Conservation (phyloP, 2,113 vertebrate species). For the Steatornis caripensis region DNA sequence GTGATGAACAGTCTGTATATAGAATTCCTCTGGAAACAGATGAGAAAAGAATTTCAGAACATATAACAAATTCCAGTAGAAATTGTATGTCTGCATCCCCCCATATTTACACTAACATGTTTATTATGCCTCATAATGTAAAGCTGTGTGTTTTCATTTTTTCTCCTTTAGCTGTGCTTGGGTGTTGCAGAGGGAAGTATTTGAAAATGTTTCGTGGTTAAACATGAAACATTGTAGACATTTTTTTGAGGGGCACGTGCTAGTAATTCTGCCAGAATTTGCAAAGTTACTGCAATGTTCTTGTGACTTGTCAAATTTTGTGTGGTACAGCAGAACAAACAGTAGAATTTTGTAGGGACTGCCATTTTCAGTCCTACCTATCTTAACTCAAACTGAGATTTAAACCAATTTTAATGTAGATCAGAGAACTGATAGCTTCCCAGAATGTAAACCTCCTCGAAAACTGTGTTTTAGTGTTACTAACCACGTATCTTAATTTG, state of each 20-base stretch:
- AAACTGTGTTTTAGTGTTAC: background rate
- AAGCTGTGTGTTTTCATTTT: background rate
- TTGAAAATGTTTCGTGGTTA: background rate
- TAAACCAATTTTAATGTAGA: background rate
- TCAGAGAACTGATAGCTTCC: background rate
- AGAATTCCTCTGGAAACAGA: fast-evolving
- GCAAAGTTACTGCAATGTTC: background rate
- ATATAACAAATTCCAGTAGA: background rate
- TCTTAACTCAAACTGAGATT: background rate
- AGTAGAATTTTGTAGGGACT: background rate
- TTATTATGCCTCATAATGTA: background rate
- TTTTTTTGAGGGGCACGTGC: background rate
- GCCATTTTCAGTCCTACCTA: background rate
- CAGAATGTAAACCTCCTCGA: background rate
- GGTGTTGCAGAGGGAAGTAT: background rate
- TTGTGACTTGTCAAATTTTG: background rate
- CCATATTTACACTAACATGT: background rate
- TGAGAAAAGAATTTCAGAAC: background rate
- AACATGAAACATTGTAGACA: background rate
- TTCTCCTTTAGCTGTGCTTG: background rate
- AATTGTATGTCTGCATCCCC: background rate
- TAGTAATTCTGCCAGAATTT: background rate
- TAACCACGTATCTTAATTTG: background rate
- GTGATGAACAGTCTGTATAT: background rate
- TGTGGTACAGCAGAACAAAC: background rate